Evolutionary conservation across 2,888 invertebrate species (phyloP), one percentile per base, ranked within the genome.

Genomic region (Troides helena): DNA sequence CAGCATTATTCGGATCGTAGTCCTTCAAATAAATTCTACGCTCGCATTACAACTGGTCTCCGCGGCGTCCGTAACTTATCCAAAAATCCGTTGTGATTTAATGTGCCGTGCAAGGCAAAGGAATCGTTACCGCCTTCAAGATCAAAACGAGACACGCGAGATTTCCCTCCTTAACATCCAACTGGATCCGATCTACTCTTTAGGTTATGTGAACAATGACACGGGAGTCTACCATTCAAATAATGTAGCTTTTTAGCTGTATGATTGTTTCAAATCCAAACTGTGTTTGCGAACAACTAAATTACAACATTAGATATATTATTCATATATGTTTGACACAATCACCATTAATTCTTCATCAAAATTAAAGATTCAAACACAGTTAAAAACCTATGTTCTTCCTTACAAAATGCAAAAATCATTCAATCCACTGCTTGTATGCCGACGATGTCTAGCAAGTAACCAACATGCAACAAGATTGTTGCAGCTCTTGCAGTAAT

Each of bases 21-120:
- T 69, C 58, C 30, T 62, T 68, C 73, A 73, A 73, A 75, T 76
- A 75, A 75, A 77, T 81, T 78, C 78, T 78, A 77, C 80, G 78
- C 74, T 73, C 77, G 79, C 81, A 80, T 83, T 81, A 80, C 81
- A 80, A 83, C 85, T 82, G 81, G 76, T 80, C 83, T 79, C 82
- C 66, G 70, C 70, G 78, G 81, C 79, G 77, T 77, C 80, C 62
- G 81, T 83, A 85, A 85, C 78, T 83, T 85, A 82, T 81, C 81
- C 78, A 82, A 85, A 85, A 86, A 85, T 84, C 82, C 84, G 74
- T 79, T 75, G 80, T 85, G 83, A 85, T 86, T 85, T 85, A 86
- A 85, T 81, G 78, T 79, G 74, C 75, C 74, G 75, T 78, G 78
- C 76, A 78, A 82, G 76, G 81, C 81, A 79, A 80, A 81, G 77